phyloP scores from a whole-genome alignment of 1,140 invertebrate species.

The Arion vulgaris region DNA sequence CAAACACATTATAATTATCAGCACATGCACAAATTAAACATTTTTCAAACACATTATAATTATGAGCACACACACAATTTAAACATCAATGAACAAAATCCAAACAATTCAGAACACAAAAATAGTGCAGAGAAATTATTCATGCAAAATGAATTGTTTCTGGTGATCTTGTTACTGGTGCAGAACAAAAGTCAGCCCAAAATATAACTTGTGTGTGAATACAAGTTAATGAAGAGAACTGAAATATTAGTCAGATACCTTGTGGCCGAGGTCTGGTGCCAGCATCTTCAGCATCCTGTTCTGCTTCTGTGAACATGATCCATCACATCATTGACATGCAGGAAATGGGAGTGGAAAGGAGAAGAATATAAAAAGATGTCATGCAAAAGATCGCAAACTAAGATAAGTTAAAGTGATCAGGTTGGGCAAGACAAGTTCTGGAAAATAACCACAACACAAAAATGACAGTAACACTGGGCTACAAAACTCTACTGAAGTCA shows the following conservation, averaged over 20 bases:
- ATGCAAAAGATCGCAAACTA: too few species aligned
- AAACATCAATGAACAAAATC: too few species aligned
- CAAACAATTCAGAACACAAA: neutral
- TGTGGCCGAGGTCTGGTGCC: neutral
- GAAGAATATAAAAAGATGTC: neutral
- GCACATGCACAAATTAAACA: too few species aligned
- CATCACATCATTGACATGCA: conserved; percentile 15
- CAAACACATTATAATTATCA: too few species aligned
- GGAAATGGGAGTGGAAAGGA: neutral
- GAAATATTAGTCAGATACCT: neutral
- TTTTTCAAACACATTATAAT: too few species aligned
- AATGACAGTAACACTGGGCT: too few species aligned
- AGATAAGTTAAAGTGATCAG: too few species aligned
- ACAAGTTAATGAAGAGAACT: neutral
- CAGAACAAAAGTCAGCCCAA: neutral
- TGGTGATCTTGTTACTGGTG: conserved; percentile 5
- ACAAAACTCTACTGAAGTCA: too few species aligned
- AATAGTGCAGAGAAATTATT: neutral
- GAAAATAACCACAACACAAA: too few species aligned
- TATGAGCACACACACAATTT: too few species aligned
- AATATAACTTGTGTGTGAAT: neutral
- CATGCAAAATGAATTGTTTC: neutral
- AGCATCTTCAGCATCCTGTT: neutral
- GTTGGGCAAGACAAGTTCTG: too few species aligned
- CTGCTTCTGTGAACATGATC: neutral